Evolutionary conservation across 1,140 invertebrate species (phyloP), one percentile per base, ranked within the genome.

Genomic region (Amyelois transitella): DNA sequence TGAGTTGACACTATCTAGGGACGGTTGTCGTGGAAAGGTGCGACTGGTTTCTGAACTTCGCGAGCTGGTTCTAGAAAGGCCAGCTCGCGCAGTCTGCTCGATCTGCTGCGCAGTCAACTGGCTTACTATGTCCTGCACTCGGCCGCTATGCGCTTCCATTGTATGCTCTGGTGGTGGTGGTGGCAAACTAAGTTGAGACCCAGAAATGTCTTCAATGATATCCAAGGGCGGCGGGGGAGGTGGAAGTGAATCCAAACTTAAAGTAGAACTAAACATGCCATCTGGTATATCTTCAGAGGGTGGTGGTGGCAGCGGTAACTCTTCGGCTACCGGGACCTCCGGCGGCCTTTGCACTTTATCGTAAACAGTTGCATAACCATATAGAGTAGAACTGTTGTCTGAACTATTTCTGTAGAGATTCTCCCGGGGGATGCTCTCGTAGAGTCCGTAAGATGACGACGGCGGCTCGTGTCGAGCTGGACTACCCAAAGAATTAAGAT

Each of bases 221-320:
- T 93, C 92, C 6, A 90, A 88, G 0, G 93, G 93, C 2, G 93
- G 93, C 0, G 94, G 95, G 1, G 94, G 94, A 10, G 94, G 94
- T 1, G 94, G 94, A 49, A 95, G 70, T 7, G 93, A 94, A 51
- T 95, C 93, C 32, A 95, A 75, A 14, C 94, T 94, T 1, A 94
- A 81, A n/a, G 92, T 94, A 0, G 93, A 94, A 25, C 92, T 91
- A 74, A 93, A 94, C 90, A 94, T 91, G 0, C 64, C 74, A 25
- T 87, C 77, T 12, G 79, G 73, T 1, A 64, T 51, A 21, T 74
- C 75, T 18, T 66, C 69, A 49, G 69, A 55, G 86, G 92, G 91
- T 0, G 92, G 92, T 14, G 91, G 92, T 0, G 92, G 92, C 0
- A 91, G 90, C 2, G 92, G 85, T 1, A 86, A 55, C 12, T 88